Conservation (phyloP, 2,113 vertebrate species). For the Chloropsis cyanopogon region DNA sequence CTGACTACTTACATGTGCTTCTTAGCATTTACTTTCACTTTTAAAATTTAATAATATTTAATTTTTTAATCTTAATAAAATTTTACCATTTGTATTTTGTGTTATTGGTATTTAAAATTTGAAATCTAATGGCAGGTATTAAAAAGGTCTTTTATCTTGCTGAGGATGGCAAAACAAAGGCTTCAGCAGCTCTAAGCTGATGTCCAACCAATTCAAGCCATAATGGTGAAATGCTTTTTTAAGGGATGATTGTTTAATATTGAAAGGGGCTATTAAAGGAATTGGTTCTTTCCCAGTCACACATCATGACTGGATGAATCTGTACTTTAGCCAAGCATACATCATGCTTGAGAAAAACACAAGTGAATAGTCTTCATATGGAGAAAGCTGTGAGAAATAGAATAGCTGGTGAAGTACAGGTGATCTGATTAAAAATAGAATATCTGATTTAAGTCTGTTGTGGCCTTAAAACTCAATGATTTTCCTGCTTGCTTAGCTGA, state of each 20-base stretch:
- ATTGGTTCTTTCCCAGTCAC: neutral
- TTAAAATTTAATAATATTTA: neutral
- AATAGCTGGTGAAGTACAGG: neutral
- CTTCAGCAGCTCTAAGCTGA: neutral
- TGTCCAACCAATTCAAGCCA: neutral
- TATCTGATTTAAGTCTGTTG: neutral
- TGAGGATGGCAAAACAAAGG: neutral
- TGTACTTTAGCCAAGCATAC: neutral
- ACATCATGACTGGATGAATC: neutral
- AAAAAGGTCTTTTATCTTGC: neutral
- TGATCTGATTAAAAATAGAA: neutral
- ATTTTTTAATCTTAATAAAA: neutral
- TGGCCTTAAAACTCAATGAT: neutral
- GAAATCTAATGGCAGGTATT: neutral
- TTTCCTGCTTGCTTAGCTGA: neutral
- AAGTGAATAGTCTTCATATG: neutral
- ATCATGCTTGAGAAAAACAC: neutral
- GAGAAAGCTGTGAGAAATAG: neutral
- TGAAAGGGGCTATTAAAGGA: neutral
- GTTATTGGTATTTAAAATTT: neutral
- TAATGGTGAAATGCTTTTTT: neutral
- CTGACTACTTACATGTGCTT: neutral
- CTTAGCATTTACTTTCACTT: neutral
- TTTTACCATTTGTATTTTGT: neutral
- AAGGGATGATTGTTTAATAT: neutral